Conservation (phyloP, 2,888 invertebrate genomes). For the Athalia cordata region DNA sequence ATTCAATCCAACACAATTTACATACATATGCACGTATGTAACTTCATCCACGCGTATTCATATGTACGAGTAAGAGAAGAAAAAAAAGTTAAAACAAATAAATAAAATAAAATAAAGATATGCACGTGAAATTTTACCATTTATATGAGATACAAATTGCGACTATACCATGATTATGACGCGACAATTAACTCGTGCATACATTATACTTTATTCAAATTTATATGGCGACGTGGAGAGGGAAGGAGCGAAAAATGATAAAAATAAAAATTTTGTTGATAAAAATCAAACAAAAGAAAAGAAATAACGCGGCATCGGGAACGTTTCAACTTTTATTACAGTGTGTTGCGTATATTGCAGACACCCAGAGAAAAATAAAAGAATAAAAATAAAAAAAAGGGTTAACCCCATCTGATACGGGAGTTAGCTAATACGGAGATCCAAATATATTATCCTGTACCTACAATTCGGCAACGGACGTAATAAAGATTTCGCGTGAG, state of each 20-base stretch:
- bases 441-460: constrained; percentile 10
- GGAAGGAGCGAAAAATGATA: background rate
- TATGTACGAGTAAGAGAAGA: too few relatives aligned
- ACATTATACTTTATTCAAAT: background rate
- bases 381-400: background rate
- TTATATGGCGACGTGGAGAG: background rate
- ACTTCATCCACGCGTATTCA: too few relatives aligned
- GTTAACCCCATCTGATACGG: constrained; percentile 26
- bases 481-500: constrained; percentile 33
- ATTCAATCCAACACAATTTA: background rate
- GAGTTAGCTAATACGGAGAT: background rate
- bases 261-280: background rate
- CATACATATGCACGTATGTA: too few relatives aligned
- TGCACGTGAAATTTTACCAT: too few relatives aligned
- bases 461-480: constrained; percentile 10
- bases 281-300: too few relatives aligned
- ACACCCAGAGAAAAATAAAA: background rate
- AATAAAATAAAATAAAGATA: too few relatives aligned
- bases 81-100: too few relatives aligned
- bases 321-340: too few relatives aligned
- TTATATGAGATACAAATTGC: too few relatives aligned
- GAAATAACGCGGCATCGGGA: too few relatives aligned
- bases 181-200: background rate
- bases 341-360: background rate
- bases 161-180: too few relatives aligned